Evolutionary conservation across 2,888 invertebrate species (phyloP).

Genomic region (Eristalis pertinax): DNA sequence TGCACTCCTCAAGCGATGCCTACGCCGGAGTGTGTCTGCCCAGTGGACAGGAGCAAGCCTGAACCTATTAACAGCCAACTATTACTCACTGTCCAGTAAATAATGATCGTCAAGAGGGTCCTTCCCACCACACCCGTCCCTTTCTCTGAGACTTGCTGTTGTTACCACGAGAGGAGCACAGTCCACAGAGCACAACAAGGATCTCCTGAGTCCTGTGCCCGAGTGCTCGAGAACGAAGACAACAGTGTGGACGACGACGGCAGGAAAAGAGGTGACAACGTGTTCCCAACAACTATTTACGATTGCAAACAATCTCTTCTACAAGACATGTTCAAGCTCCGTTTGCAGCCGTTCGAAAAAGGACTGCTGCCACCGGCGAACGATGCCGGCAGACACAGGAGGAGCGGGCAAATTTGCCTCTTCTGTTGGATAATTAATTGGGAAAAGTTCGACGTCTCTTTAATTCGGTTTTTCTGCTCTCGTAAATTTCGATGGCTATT

Average conservation of each 20-base stretch:
- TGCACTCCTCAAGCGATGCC: constrained; percentile 26
- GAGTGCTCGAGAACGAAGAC: background rate
- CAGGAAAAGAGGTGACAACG: constrained; percentile 21
- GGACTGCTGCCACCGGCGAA: too few species aligned
- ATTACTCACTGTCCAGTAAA: constrained; percentile 64
- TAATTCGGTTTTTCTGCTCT: background rate
- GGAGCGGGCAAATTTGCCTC: constrained; percentile 41
- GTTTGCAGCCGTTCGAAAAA: background rate
- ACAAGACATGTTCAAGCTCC: constrained; percentile 30
- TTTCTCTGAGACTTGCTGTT: too few species aligned
- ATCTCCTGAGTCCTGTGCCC: background rate
- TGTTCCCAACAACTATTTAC: constrained; percentile 44
- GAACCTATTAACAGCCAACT: constrained; percentile 50
- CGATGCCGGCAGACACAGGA: background rate
- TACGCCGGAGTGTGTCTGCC: background rate
- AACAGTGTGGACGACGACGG: background rate
- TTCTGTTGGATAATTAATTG: constrained; percentile 57
- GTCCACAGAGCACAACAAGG: background rate
- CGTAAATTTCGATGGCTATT: constrained; percentile 38
- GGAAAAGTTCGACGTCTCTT: constrained; percentile 56
- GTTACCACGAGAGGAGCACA: background rate
- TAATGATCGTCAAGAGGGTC: constrained; percentile 44
- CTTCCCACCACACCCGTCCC: background rate
- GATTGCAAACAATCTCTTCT: constrained; percentile 32
- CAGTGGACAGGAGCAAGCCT: background rate